Evolutionary conservation across 2,888 invertebrate genomes (phyloP), one percentile per base, ranked within the genome.

Genomic region (Saturnia japonica): DNA sequence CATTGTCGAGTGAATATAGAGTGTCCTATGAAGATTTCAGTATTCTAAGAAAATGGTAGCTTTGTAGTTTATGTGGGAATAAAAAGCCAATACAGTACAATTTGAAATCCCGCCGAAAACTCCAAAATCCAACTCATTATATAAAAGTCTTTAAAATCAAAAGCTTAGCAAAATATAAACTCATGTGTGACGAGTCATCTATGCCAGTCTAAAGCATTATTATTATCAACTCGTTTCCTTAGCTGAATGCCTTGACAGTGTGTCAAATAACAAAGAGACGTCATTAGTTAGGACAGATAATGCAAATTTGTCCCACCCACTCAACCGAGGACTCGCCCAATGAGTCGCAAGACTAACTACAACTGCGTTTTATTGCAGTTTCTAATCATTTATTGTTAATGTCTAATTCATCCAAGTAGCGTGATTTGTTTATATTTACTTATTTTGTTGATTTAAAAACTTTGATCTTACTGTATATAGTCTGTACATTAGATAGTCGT

Each of bases 161-260:
- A 47, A 19, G 22, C n/a, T 54, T 47, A 47, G 14, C 16, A 47
- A 1, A 47, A 16, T 16, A 47, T 47, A 16, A 16, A 6, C 4
- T 16, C 22, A 14, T 57, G 14, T 57, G 25, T 25, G 8, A 57
- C 11, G n/a, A n/a, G n/a, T n/a, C 62, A n/a, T 34, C 54, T 47
- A 67, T 73, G 72, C 79, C 74, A 76, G 78, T 77, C 74, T 83
- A 83, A 85, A 85, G 81, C 83, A 73, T 80, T 80, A 80, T 80
- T 80, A 80, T 84, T 82, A 84, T 86, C 82, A 80, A 78, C 80
- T 70, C 77, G 79, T 86, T 82, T 85, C 87, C 86, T 89, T 88
- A 88, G 84, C 82, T 82, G 75, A 71, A 77, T 82, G 85, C 89
- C 89, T 91, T 91, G 90, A 88, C 88, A 91, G 85, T 88, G 88